These are phyloP conservation scores for Diabrotica undecimpunctata DNA, from an alignment of 1,140 invertebrate species.

Conservation along the genomic window DNA sequence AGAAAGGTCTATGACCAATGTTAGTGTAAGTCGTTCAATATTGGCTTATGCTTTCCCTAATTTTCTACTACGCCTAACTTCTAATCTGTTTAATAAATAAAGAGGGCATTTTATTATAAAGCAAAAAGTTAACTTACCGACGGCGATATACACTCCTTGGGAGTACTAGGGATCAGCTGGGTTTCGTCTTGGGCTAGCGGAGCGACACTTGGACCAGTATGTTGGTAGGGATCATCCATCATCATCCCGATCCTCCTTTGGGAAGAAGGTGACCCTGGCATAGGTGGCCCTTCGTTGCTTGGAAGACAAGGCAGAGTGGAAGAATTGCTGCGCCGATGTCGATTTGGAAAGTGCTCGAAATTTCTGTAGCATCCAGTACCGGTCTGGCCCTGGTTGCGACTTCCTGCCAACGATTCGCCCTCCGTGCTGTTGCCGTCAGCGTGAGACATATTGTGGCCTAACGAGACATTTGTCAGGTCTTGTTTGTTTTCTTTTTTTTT, in stretches of 20 bases:
- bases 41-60: too few species aligned
- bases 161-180: conserved; percentile 38
- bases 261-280: conserved; percentile 43
- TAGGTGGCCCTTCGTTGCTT: conserved; percentile 49
- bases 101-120: neutral
- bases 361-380: conserved; percentile 81
- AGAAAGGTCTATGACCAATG: too few species aligned
- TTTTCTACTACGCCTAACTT: too few species aligned
- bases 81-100: too few species aligned
- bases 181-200: conserved; percentile 46
- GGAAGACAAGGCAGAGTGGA: conserved; percentile 59
- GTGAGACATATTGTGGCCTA: conserved; percentile 88
- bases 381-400: conserved; percentile 64
- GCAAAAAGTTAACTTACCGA: conserved; percentile 38
- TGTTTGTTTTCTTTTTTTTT: neutral
- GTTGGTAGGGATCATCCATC: conserved; percentile 35
- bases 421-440: conserved; percentile 82
- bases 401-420: conserved; percentile 65
- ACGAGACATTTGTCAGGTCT: conserved; percentile 35
- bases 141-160: conserved; percentile 43
- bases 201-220: conserved; percentile 27
- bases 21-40: too few species aligned
- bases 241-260: conserved; percentile 50
- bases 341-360: conserved; percentile 69
- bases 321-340: conserved; percentile 59